These are phyloP conservation scores for Alouatta caraya DNA, from an alignment of 2,797 vertebrate genomes.

Conservation along the genomic window DNA sequence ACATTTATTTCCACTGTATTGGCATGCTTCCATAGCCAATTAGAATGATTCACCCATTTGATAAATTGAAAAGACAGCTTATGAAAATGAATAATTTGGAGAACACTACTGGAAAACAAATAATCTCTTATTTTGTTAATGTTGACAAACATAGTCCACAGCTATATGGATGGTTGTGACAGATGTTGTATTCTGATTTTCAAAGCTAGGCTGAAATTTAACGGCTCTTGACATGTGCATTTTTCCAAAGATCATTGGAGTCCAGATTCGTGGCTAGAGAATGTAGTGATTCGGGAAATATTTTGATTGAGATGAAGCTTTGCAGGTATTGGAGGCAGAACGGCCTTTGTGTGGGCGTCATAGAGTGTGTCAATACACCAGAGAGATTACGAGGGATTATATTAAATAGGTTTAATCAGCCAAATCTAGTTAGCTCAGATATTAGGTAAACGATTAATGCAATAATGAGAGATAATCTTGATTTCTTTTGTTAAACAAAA, in stretches of 20 bases:
- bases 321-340: not conserved
- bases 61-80: not conserved
- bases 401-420: conserved; percentile 47
- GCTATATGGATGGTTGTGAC: not conserved
- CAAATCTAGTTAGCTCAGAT: conserved; percentile 33
- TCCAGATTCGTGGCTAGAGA: not conserved
- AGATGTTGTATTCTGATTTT: not conserved
- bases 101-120: not conserved
- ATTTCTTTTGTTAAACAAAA: not conserved
- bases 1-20: not conserved
- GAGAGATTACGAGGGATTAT: conserved; percentile 37
- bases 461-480: conserved; percentile 42
- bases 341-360: not conserved
- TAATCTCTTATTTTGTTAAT: not conserved
- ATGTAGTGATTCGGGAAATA: not conserved
- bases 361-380: not conserved
- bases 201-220: not conserved
- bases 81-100: not conserved
- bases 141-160: not conserved
- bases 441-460: conserved; percentile 15
- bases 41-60: not conserved
- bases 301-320: not conserved
- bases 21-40: not conserved
- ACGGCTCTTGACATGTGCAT: not conserved
- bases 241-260: not conserved